phyloP scores from a whole-genome alignment of 2,888 invertebrate genomes.

The Pogonocherus hispidulus region DNA sequence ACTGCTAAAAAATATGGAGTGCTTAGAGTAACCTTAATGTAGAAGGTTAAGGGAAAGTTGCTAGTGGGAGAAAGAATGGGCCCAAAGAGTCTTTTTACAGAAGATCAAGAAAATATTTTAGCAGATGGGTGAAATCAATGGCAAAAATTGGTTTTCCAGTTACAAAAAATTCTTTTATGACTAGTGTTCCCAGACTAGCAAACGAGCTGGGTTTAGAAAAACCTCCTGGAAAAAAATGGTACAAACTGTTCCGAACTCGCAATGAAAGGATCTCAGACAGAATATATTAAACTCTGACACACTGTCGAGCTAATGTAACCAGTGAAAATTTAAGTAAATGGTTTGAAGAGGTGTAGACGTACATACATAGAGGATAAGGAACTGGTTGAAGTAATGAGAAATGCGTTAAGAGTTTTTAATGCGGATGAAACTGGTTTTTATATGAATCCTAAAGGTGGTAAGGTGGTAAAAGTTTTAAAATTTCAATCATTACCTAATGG shows the following conservation, averaged over 20 bases:
- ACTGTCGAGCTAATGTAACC: background rate
- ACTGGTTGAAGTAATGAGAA: background rate
- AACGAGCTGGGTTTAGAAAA: background rate
- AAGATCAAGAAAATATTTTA: slow-evolving; percentile 30
- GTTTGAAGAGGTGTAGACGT: background rate
- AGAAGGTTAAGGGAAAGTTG: slow-evolving; percentile 26
- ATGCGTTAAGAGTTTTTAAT: slow-evolving; percentile 7
- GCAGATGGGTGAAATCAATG: slow-evolving; percentile 31
- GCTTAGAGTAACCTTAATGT: slow-evolving; percentile 28
- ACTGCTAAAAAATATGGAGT: slow-evolving; percentile 18
- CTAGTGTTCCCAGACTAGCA: background rate
- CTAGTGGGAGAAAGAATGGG: slow-evolving; percentile 31
- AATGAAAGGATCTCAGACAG: slow-evolving; percentile 3
- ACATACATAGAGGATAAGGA: slow-evolving; percentile 1
- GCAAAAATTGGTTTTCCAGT: slow-evolving; percentile 36
- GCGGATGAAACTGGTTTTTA: background rate
- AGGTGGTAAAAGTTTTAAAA: too few species aligned
- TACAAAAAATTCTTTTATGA: background rate
- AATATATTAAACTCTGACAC: background rate
- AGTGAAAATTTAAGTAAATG: slow-evolving; percentile 2
- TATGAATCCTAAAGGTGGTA: slow-evolving; percentile 5
- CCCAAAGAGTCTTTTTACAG: slow-evolving; percentile 15
- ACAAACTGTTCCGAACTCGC: background rate
- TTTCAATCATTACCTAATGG: too few species aligned
- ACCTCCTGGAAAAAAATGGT: background rate